Evolutionary conservation across 2,797 vertebrate genomes (phyloP).

Genomic region (Myotis vivesi): DNA sequence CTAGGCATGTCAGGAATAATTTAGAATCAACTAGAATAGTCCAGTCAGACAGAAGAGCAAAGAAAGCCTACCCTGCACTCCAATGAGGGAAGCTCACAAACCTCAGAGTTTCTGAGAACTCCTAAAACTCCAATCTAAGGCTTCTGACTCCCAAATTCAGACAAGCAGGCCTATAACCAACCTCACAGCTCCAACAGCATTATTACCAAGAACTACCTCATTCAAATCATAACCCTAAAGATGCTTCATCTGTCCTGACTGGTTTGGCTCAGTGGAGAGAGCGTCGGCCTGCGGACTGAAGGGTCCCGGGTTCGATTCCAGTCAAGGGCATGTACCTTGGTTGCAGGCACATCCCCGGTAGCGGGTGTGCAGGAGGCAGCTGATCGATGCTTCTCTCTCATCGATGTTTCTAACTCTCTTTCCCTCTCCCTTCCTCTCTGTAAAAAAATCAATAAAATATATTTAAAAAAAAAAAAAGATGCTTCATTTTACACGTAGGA

Average conservation of each 20-base stretch:
- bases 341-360: no score
- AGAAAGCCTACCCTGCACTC: background rate
- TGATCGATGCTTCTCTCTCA: no score
- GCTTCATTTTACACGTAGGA: background rate
- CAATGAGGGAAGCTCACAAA: background rate
- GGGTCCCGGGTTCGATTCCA: no score
- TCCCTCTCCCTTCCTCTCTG: no score
- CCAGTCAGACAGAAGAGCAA: conserved; percentile 28
- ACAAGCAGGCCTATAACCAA: background rate
- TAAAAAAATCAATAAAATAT: no score
- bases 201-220: background rate
- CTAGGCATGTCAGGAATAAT: background rate
- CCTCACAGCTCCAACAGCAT: background rate
- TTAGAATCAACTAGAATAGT: conserved; percentile 6
- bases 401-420: no score
- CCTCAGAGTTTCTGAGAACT: background rate
- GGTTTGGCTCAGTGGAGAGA: no score
- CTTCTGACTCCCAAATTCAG: background rate
- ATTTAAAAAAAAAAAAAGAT: no score
- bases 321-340: no score
- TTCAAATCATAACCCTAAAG: background rate
- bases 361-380: no score
- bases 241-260: no score
- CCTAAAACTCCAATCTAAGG: background rate
- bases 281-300: no score